Base-by-base conservation (phyloP, 2,113 vertebrate genomes). In the Zosterops borbonicus region DNA sequence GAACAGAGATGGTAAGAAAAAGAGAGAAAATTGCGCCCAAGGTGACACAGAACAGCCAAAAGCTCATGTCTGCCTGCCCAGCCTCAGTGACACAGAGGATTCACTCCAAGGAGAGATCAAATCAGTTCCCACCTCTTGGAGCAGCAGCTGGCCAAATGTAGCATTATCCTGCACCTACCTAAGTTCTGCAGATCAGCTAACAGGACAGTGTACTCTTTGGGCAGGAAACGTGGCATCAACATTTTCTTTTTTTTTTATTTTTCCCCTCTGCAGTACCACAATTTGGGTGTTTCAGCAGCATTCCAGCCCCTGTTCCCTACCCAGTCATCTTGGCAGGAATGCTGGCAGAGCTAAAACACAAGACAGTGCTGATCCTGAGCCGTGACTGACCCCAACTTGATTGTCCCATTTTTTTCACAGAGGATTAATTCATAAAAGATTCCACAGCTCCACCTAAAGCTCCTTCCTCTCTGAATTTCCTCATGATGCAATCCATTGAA, bases 361-460 rank as follows among this genome's bases (percentile, higher is more conserved):
- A 9, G 71, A 20, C 20, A 2, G 63, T 73, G 16, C 77, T 13
- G 47, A 81, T 41, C 55, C 44, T 13, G 73, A 78, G 86, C 80
- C 0, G 0, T 44, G 47, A 53, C 60, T 63, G 76, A 89, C 87
- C 79, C 53, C n/a, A 46, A 4, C 62, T 69, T 53, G 22, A 63
- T 39, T 63, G 65, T 55, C 65, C 19, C 4, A 0, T 23, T 71
- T 85, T 90, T 87, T 92, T 82, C 75, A 37, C 5, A 9, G 69
- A 37, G 70, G 50, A 91, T 94, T 86, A 80, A 55, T 75, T 87
- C 56, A 89, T 89, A 87, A 89, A 83, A 73, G 69, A 92, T 91
- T 81, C 83, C 52, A 58, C 92, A 94, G 88, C 96, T 87, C 74
- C 94, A 97, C 94, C 95, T 89, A 89, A 83, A 90, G 71, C 77